Percentiles rank a stretch among this genome's conserved stretches.
Conservation (phyloP, 2,888 invertebrate genomes). For the Pocota personata region DNA sequence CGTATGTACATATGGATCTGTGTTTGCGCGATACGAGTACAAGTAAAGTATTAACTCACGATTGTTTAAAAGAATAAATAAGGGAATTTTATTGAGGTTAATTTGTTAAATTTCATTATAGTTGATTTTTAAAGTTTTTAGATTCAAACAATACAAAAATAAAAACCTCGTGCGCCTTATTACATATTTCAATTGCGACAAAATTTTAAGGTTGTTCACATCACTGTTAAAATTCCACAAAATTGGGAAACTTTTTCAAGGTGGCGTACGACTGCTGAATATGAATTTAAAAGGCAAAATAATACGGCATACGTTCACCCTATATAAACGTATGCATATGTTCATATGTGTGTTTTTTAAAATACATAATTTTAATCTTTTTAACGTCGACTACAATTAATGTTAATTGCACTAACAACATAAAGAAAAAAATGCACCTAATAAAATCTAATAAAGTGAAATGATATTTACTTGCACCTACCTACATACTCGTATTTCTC, state of each 20-base stretch:
- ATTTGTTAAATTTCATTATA: too few relatives aligned
- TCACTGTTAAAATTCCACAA: constrained; percentile 3
- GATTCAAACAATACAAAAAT: too few relatives aligned
- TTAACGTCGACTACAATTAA: background rate
- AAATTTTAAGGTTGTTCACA: constrained; percentile 1
- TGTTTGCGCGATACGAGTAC: too few relatives aligned
- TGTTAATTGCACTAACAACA: background rate
- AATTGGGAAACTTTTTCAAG: constrained; percentile 44
- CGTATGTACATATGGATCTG: too few relatives aligned
- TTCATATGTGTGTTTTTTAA: background rate
- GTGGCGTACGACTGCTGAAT: constrained; percentile 38
- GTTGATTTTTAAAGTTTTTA: too few relatives aligned
- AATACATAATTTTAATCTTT: background rate
- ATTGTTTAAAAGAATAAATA: too few relatives aligned
- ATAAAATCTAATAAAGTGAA: too few relatives aligned
- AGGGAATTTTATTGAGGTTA: too few relatives aligned
- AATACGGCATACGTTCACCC: too few relatives aligned
- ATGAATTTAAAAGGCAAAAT: constrained; percentile 15
- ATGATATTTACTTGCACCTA: too few relatives aligned
- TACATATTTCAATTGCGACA: background rate
- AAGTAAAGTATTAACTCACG: too few relatives aligned
- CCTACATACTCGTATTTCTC: too few relatives aligned
- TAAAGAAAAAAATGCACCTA: background rate
- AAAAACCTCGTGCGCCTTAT: background rate
- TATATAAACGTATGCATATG: background rate